Evolutionary conservation across 1,140 invertebrate species (phyloP).

Genomic region (Drosophila funebris): DNA sequence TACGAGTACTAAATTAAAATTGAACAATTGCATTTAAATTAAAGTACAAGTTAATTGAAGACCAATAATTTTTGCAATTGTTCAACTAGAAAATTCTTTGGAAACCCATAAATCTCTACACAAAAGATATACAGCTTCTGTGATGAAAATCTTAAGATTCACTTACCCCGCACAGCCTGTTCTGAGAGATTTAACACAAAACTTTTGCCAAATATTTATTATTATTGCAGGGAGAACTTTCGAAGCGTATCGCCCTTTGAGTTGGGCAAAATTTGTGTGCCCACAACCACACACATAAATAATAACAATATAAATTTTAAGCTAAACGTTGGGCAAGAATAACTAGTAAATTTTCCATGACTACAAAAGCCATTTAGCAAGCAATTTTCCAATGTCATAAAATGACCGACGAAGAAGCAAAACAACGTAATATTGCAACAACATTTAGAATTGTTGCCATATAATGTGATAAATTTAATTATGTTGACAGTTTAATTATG

Average conservation of each 20-base stretch:
- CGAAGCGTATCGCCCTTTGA: conserved; percentile 1
- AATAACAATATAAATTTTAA: conserved; percentile 51
- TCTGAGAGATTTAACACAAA: background rate
- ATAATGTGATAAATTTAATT: conserved; percentile 72
- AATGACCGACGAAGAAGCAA: conserved; percentile 17
- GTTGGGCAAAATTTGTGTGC: conserved; percentile 23
- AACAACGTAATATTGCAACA: background rate
- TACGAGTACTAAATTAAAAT: background rate
- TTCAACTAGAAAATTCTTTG: background rate
- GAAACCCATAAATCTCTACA: background rate
- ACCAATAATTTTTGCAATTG: background rate
- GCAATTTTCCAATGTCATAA: conserved; percentile 50
- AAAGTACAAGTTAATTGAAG: background rate
- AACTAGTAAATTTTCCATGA: conserved; percentile 18
- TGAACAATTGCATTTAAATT: background rate
- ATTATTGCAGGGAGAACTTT: conserved; percentile 48
- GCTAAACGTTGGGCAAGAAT: conserved; percentile 28
- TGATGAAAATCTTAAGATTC: background rate
- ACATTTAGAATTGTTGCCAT: background rate
- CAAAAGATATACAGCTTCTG: conserved; percentile 8
- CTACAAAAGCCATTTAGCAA: conserved; percentile 9
- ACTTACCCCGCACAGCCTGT: background rate
- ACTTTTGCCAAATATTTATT: conserved; percentile 51
- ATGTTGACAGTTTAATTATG: conserved; percentile 77
- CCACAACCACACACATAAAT: conserved; percentile 58